These are phyloP conservation scores for Plutomurus gul DNA, from an alignment of 1,140 invertebrate genomes.

Conservation along the genomic window DNA sequence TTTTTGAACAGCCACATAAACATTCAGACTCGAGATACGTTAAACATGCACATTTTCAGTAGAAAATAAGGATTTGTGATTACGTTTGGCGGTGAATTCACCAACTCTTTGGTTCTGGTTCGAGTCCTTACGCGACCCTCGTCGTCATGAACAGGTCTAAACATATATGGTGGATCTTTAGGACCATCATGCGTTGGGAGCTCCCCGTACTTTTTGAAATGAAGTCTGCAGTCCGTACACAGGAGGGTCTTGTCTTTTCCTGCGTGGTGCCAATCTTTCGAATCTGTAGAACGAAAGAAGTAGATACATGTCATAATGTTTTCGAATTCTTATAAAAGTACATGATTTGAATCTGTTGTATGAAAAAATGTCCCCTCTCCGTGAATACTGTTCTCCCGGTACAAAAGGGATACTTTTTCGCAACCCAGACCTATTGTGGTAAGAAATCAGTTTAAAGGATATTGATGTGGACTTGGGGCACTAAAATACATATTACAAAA, in stretches of 20 bases:
- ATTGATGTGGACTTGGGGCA: no score
- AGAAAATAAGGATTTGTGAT: slow-evolving; percentile 30
- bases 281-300: slow-evolving; percentile 59
- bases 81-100: slow-evolving; percentile 55
- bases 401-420: no score
- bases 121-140: slow-evolving; percentile 85
- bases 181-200: slow-evolving; percentile 63
- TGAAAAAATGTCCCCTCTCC: no score
- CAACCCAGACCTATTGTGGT: no score
- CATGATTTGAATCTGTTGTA: no score
- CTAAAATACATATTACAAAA: no score
- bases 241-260: slow-evolving; percentile 76
- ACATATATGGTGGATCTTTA: slow-evolving; percentile 67
- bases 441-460: no score
- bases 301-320: neutral
- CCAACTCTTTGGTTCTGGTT: slow-evolving; percentile 78
- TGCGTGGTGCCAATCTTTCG: slow-evolving; percentile 75
- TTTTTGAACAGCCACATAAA: no score
- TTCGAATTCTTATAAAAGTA: no score
- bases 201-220: slow-evolving; percentile 83
- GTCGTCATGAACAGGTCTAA: slow-evolving; percentile 68
- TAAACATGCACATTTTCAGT: no score
- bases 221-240: slow-evolving; percentile 79
- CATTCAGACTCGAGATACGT: no score
- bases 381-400: no score